phyloP scores from a whole-genome alignment of 2,797 vertebrate genomes.

The Enteromius viviparus region DNA sequence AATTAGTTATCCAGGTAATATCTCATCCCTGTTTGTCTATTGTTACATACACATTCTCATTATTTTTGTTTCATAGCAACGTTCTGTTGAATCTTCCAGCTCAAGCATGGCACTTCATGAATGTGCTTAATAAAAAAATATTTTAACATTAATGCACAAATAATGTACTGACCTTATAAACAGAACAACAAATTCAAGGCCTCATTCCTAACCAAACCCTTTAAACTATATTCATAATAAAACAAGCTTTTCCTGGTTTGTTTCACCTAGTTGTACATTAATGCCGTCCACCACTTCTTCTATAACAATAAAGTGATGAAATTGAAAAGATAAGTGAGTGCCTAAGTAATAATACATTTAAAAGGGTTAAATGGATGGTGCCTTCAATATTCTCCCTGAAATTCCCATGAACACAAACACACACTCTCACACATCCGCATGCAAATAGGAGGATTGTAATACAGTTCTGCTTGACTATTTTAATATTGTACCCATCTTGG shows the following conservation, averaged over 20 bases:
- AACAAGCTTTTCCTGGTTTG: constrained; percentile 2
- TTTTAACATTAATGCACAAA: constrained; percentile 23
- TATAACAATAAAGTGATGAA: neutral
- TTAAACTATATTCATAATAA: constrained; percentile 1
- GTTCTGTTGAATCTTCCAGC: neutral
- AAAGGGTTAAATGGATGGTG: constrained; percentile 3
- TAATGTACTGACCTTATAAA: constrained; percentile 13
- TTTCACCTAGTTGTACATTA: constrained; percentile 3
- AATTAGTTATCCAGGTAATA: constrained; percentile 12
- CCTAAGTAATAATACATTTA: constrained; percentile 1
- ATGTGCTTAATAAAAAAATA: constrained; percentile 11
- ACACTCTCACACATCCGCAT: constrained; percentile 76
- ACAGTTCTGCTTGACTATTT: constrained; percentile 81
- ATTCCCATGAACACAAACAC: constrained; percentile 68
- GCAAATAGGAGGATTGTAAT: constrained; percentile 80
- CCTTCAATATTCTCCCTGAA: constrained; percentile 56
- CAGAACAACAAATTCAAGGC: constrained; percentile 55
- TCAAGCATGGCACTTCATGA: constrained; percentile 14
- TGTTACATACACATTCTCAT: neutral
- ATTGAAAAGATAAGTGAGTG: constrained; percentile 23
- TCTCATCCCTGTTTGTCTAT: neutral
- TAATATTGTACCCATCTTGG: constrained; percentile 81
- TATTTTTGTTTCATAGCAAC: constrained; percentile 16
- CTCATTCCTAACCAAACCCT: neutral
- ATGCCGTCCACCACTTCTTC: constrained; percentile 9